Evolutionary conservation across 2,888 invertebrate genomes (phyloP), one percentile per base, ranked within the genome.

Genomic region (Helleia helle): DNA sequence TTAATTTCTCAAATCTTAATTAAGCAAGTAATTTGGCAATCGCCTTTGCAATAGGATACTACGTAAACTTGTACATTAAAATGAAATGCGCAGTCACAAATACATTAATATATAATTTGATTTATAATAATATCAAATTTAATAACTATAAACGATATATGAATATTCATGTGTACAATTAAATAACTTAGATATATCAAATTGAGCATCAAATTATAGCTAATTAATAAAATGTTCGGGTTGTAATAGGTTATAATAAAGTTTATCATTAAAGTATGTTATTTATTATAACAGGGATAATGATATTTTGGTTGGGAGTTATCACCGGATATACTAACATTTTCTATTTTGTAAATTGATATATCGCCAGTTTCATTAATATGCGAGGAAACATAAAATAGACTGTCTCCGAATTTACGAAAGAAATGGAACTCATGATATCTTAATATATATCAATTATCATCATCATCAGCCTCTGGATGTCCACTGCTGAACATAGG

Each of bases 111-210:
- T 34, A 22, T 18, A 6, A 34, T 34, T 22, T 34, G 34, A 34
- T 34, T 34, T 34, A 22, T 34, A 34, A 22, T 34, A 34, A 34
- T 22, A 34, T 34, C 34, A 22, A 22, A 22, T 34, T 12, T 12
- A 22, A 34, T 34, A 34, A 34, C 22, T 34, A 34, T 34, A 27
- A 37, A 38, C 26, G 17, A 38, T 17, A 15, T 38, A 15, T 38
- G 12, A 38, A 37, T 27, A 38, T 38, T 27, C 37, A 26, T 37
- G 25, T 37, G 9, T 37, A 37, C 26, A 11, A 17, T 27, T 27
- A 27, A 38, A 38, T 38, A 34, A 8, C 22, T 22, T 22, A 22
- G 34, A 34, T 34, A 22, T 34, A 34, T 34, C 12, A 34, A 34
- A 34, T 34, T 18, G 34, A 18, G 22, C 34, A 18, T 22, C 18